Percentiles rank a stretch among this genome's conserved stretches.
These are phyloP conservation scores for Lates japonicus DNA, from an alignment of 2,797 vertebrate genomes.

Conservation along the genomic window DNA sequence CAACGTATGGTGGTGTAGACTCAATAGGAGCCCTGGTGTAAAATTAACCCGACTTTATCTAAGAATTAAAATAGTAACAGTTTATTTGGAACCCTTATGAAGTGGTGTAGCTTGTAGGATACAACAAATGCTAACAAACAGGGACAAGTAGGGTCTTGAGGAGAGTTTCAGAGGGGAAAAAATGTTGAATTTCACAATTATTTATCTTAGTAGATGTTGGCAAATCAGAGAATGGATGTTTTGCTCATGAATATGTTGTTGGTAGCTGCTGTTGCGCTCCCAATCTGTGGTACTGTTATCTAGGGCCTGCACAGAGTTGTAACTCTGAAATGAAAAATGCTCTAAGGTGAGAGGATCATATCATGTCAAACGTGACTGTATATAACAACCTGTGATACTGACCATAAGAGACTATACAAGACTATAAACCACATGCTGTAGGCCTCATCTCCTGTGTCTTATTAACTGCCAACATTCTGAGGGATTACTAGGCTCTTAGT, in stretches of 20 bases:
- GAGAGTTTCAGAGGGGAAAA: neutral
- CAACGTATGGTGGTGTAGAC: neutral
- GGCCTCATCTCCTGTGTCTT: neutral
- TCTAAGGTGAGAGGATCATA: neutral
- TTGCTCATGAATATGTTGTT: neutral
- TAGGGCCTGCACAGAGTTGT: neutral
- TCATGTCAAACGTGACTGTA: neutral
- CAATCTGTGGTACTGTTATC: neutral
- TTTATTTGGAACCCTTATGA: neutral
- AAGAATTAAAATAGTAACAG: too few species aligned
- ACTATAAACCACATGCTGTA: neutral
- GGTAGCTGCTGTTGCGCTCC: neutral
- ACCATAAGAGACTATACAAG: neutral
- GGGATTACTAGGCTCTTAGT: neutral
- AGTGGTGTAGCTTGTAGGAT: neutral
- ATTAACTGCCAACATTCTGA: neutral
- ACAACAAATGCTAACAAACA: neutral
- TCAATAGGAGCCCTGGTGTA: neutral
- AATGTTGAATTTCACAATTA: neutral
- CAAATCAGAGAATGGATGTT: neutral
- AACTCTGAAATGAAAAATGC: neutral
- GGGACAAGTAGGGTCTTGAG: neutral
- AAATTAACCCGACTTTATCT: neutral
- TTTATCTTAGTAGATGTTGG: neutral
- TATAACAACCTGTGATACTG: neutral